These are phyloP conservation scores for Sinella curviseta DNA, from an alignment of 1,140 invertebrate genomes.

Conservation along the genomic window DNA sequence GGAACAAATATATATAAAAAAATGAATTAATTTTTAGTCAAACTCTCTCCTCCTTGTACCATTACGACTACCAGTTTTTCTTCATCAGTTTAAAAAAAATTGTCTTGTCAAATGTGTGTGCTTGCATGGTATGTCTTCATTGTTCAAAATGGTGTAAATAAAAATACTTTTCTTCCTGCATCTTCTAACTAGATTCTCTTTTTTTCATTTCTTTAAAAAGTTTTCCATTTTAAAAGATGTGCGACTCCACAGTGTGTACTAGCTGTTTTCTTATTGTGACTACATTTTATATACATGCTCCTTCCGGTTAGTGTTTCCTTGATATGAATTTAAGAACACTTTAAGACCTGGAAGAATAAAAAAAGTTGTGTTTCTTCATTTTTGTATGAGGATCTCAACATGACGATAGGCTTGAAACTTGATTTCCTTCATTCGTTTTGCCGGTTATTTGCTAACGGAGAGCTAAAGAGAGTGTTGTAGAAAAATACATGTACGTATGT, in stretches of 20 bases:
- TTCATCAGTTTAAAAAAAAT: too few species aligned
- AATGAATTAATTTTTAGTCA: too few species aligned
- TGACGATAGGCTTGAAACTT: too few species aligned
- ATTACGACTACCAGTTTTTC: too few species aligned
- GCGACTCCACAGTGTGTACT: not conserved
- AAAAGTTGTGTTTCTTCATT: not conserved
- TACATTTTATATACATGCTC: not conserved
- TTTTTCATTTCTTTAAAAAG: not conserved
- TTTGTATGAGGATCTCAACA: too few species aligned
- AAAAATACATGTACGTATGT: too few species aligned
- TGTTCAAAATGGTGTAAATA: not conserved
- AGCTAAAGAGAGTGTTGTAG: too few species aligned
- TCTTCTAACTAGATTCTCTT: not conserved
- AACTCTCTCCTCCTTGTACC: too few species aligned
- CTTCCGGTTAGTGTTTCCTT: not conserved
- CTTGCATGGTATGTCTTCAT: too few species aligned
- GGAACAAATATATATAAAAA: too few species aligned
- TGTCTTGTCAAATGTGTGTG: too few species aligned
- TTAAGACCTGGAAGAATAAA: not conserved
- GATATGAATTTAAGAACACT: slow-evolving; percentile 11
- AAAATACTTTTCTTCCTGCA: not conserved
- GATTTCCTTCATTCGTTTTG: slow-evolving; percentile 6
- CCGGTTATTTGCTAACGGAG: too few species aligned
- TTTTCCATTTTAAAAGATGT: not conserved
- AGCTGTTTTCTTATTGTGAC: not conserved